Evolutionary conservation across 2,797 vertebrate species (phyloP), one percentile per base, ranked within the genome.

Genomic region (Semotilus atromaculatus): DNA sequence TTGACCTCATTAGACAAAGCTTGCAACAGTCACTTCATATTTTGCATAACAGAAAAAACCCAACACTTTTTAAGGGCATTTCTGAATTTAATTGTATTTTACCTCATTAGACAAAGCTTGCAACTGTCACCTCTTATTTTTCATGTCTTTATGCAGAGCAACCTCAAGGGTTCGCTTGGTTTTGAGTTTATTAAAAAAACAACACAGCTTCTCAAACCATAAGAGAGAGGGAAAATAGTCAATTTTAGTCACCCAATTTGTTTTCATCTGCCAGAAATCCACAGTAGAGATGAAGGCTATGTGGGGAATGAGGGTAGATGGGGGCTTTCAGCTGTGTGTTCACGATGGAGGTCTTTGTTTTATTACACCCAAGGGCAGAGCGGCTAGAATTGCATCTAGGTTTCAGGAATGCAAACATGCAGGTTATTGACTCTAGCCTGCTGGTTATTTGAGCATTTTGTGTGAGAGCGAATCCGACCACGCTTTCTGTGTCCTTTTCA

Each of bases 331-430:
- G 16, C 31, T 55, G 68, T 79, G 81, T 70, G 62, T 81, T 78
- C 55, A 40, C 5, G 36, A 80, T 74, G 53, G 71, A 43, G 48
- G 64, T 76, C 66, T 86, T 88, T 38, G 80, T 26, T 79, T 29
- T 79, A 88, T 87, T 83, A 82, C 72, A 58, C 76, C 34, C 23
- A 74, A 80, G 86, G 77, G 21, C 75, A 82, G 23, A 29, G 71
- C n/a, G 31, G 58, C 78, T 87, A 76, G 70, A 82, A 76, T 67
- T 87, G 66, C 40, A 36, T 89, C 82, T 74, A 58, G 76, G 72
- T 43, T 53, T 75, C 45, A 60, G 82, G 80, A 89, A 85, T 82
- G 81, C 45, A 88, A 83, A 80, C 75, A 79, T 74, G 36, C 3
- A 29, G 60, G 67, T 62, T 29, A 72, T 80, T 73, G 55, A 60